Percentiles rank a stretch among this genome's conserved stretches.
phyloP scores from a whole-genome alignment of 2,888 invertebrate species.

The Microctonus brassicae region DNA sequence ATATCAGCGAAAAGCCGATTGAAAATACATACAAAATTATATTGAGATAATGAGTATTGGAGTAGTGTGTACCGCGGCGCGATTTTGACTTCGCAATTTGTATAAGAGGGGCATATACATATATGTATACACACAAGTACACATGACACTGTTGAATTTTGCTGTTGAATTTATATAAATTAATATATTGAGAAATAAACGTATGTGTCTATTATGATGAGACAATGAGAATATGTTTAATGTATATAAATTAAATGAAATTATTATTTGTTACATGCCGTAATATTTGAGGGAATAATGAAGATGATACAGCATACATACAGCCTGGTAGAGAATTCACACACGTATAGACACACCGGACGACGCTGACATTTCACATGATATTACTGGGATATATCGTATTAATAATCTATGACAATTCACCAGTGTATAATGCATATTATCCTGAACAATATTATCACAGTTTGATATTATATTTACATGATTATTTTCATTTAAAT shows the following conservation, averaged over 20 bases:
- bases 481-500: constrained; percentile 47
- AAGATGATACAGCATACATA: constrained; percentile 19
- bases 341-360: constrained; percentile 30
- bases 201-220: no score
- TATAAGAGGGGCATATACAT: no score
- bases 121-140: no score
- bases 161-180: no score
- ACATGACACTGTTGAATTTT: neutral
- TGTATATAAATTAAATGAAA: neutral
- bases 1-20: constrained; percentile 21
- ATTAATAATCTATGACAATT: constrained; percentile 54
- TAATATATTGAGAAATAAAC: neutral
- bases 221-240: neutral
- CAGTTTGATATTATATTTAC: constrained; percentile 18
- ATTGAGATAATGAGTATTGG: neutral
- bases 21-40: constrained; percentile 16
- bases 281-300: neutral
- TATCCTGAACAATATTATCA: neutral
- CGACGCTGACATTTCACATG: constrained; percentile 35
- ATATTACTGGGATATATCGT: constrained; percentile 24
- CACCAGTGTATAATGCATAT: constrained; percentile 2
- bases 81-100: neutral
- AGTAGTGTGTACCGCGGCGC: constrained; percentile 17
- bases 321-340: constrained; percentile 29
- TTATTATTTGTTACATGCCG: neutral